Percentiles rank a stretch among this genome's conserved stretches.
These are phyloP conservation scores for Gadopsis marmoratus DNA, from an alignment of 2,797 vertebrate genomes.

Conservation along the genomic window DNA sequence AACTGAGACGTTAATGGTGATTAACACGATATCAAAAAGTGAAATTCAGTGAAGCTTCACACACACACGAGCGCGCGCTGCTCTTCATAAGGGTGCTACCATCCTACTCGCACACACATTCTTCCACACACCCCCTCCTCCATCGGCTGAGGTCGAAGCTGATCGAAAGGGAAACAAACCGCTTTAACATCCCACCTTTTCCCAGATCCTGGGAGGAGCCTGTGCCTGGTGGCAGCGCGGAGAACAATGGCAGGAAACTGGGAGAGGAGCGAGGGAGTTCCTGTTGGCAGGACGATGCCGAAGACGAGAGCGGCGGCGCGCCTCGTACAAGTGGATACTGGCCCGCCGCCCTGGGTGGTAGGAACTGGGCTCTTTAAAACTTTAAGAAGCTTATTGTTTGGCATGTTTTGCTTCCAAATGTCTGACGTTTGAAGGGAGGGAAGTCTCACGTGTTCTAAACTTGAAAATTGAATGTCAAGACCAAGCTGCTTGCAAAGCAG, in stretches of 20 bases:
- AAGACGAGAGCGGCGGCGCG: constrained; percentile 61
- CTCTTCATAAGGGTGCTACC: not conserved
- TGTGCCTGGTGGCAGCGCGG: constrained; percentile 58
- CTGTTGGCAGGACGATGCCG: constrained; percentile 73
- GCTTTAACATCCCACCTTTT: constrained; percentile 85
- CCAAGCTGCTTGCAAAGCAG: constrained; percentile 21
- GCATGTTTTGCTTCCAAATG: constrained; percentile 48
- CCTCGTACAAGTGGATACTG: constrained; percentile 62
- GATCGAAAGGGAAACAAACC: constrained; percentile 76
- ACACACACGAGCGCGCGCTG: not conserved
- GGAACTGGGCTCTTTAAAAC: constrained; percentile 67
- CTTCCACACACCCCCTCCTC: constrained; percentile 51
- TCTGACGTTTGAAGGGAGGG: constrained; percentile 37
- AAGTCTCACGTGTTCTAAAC: constrained; percentile 11
- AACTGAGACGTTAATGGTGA: not conserved
- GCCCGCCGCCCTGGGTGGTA: constrained; percentile 46
- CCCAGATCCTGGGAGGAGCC: constrained; percentile 84
- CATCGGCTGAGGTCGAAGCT: constrained; percentile 56
- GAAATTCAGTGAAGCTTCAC: not conserved
- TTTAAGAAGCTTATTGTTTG: constrained; percentile 57
- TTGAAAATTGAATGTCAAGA: constrained; percentile 6
- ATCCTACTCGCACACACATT: constrained; percentile 4
- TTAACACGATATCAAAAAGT: not conserved
- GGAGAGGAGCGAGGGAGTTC: constrained; percentile 84
- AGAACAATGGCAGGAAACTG: constrained; percentile 87